Evolutionary conservation across 1,140 invertebrate species (phyloP), one percentile per base, ranked within the genome.

Genomic region (Drosophila lacteicornis): DNA sequence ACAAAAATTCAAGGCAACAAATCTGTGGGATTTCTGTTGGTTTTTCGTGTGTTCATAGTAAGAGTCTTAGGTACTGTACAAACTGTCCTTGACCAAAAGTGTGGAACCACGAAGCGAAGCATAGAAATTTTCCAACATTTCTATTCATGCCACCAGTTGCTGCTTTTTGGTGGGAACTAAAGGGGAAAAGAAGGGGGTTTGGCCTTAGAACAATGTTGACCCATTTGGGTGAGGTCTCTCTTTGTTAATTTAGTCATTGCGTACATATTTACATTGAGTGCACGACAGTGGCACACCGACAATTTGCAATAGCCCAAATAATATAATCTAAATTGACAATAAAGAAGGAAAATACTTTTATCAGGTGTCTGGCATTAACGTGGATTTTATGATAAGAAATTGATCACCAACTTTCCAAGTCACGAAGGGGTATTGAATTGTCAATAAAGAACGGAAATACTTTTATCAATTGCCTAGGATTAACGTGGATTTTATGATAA

Each of bases 161-260:
- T 73, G 43, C 11, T 33, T 11, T 33, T 42, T 69, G 13, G 8
- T 5, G 12, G 1, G 15, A 12, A 17, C 7, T 9, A 50, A 51
- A 5, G 22, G n/a, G 40, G 43, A 27, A 17, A 40, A 42, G 13
- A 36, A 36, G 57, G 57, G 61, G 38, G 55, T 27, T 43, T 69
- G 69, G 68, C 55, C 46, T 38, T 51, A 73, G 67, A 73, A 49
- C 55, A 57, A 50, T 59, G 57, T 65, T 65, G 25, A 61, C 60
- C 27, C 53, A 53, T 69, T 82, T 69, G 57, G 59, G 60, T 42
- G 59, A 50, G 59, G 55, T 50, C 42, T 60, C 53, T 38, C 40
- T 55, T 60, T 47, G 81, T 68, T 81, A 86, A 85, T 85, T 77
- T 62, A 80, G 82, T 61, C 66, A 73, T 73, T 80, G 66, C 45